These are phyloP conservation scores for Palloptera scutellata DNA, from an alignment of 2,888 invertebrate genomes.

Conservation along the genomic window DNA sequence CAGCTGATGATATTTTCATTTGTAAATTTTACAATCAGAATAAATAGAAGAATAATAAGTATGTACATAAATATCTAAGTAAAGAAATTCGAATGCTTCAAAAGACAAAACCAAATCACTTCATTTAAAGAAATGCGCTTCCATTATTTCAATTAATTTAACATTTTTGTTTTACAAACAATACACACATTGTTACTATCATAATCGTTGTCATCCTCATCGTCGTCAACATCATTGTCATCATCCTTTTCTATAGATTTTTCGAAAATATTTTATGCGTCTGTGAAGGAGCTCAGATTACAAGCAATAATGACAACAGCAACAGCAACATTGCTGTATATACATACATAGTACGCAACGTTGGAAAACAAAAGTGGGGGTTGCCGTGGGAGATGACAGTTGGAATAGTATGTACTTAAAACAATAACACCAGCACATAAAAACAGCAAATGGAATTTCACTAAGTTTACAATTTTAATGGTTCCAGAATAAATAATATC, in stretches of 20 bases:
- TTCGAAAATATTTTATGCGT: conserved; percentile 32
- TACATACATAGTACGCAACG: background rate
- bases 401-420: conserved; percentile 14
- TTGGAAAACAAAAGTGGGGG: conserved; percentile 25
- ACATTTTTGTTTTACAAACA: background rate
- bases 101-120: background rate
- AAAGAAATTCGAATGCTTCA: background rate
- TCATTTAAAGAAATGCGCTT: background rate
- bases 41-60: too few relatives aligned
- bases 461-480: conserved; percentile 13
- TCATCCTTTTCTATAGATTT: conserved; percentile 32
- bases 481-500: background rate
- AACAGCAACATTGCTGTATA: conserved; percentile 15
- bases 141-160: background rate
- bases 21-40: background rate
- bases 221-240: conserved; percentile 24
- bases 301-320: conserved; percentile 32
- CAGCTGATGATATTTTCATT: too few relatives aligned
- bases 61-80: background rate
- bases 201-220: background rate
- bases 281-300: conserved; percentile 41
- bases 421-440: too few relatives aligned
- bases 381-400: conserved; percentile 39
- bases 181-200: background rate
- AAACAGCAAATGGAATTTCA: background rate